Evolutionary conservation across 2,888 invertebrate species (phyloP), one percentile per base, ranked within the genome.

Genomic region (Thymelicus lineola): DNA sequence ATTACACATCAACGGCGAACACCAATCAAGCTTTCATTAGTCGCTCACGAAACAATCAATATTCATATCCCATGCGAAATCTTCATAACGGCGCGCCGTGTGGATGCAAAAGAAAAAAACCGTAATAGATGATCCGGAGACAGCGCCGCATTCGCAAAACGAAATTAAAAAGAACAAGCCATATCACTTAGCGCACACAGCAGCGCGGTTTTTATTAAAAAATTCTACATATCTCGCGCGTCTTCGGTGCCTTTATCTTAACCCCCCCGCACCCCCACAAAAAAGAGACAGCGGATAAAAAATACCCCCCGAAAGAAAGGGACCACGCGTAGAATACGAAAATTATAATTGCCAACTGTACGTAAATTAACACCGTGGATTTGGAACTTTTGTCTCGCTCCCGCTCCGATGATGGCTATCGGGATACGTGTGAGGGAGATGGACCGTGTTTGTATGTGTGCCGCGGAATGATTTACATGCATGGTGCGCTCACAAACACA

Each of bases 121-220:
- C 73, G 72, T 90, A 91, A 93, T 91, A 90, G 91, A 93, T 91
- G 91, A 90, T 92, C 86, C 84, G 75, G 81, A 82, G 77, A 84
- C 83, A 82, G 81, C 84, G 82, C 82, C 82, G 86, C 89, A 86
- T 85, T 87, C 89, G 82, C 86, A 89, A 78, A 83, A 92, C 91
- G 88, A 92, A 93, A 93, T 93, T 93, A 93, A 93, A 93, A 93
- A 91, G 92, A 93, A 92, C 92, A 92, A 90, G 92, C 85, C 92
- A 92, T 92, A 93, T 93, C 93, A 93, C 92, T 93, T 93, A 93
- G 91, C 88, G 91, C 91, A 92, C 93, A 92, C 92, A 89, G 89
- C 86, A 85, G 88, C 91, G 89, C 86, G 89, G 87, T 87, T 92
- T 89, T 92, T 91, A 90, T 90, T 91, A 89, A 92, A 92, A 92